Conservation (phyloP, 1,140 invertebrate species). For the Tachypleus tridentatus region DNA sequence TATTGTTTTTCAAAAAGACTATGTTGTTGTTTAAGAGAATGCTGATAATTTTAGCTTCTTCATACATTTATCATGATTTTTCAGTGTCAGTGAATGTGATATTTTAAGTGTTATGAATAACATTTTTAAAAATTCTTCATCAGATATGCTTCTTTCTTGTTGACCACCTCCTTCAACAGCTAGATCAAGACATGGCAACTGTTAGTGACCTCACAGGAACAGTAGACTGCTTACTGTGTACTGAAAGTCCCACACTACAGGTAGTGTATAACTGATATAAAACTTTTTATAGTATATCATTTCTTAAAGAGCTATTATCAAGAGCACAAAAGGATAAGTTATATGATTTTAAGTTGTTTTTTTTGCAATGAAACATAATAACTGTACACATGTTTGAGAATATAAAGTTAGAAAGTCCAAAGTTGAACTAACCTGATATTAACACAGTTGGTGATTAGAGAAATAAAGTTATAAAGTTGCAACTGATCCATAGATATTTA, state of each 20-base stretch:
- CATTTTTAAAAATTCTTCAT: slow-evolving; percentile 19
- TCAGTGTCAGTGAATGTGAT: slow-evolving; percentile 3
- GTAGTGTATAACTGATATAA: not conserved
- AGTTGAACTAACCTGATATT: no score
- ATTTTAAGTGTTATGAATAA: slow-evolving; percentile 10
- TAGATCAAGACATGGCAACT: slow-evolving; percentile 25
- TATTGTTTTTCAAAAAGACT: not conserved
- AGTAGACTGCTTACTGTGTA: slow-evolving; percentile 43
- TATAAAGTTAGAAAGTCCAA: no score
- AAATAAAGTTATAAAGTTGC: no score
- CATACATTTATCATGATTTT: slow-evolving; percentile 5
- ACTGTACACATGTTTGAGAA: no score
- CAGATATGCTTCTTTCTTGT: slow-evolving; percentile 53
- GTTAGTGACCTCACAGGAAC: slow-evolving; percentile 34
- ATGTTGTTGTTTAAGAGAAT: not conserved
- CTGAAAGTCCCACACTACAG: slow-evolving; percentile 50
- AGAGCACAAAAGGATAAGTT: no score
- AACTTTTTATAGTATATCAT: no score
- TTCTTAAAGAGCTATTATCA: no score
- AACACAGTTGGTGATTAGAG: no score
- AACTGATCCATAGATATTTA: no score
- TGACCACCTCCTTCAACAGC: slow-evolving; percentile 53
- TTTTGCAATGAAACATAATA: no score
- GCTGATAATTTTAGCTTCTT: no score
- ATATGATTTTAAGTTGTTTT: no score